A percentile compares a stretch with the other conserved stretches of the same genome.
Conservation (phyloP, 1,140 invertebrate species). For the Bombus difficillimus region DNA sequence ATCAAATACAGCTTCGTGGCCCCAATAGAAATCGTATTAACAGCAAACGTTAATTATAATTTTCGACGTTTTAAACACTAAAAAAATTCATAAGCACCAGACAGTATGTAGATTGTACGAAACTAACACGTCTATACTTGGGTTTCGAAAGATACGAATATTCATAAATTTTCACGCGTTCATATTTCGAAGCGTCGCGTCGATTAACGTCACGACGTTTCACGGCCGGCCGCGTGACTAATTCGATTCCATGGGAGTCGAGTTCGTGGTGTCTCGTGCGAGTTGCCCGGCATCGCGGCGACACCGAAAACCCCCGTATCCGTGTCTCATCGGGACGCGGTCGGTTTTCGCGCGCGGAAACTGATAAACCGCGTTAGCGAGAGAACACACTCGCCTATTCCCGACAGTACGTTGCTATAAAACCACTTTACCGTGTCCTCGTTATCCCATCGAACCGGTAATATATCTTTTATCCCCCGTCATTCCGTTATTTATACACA, state of each 20-base stretch:
- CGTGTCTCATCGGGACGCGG: not conserved
- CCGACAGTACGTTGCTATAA: not conserved
- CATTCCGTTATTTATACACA: constrained; percentile 9
- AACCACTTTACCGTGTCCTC: constrained; percentile 5
- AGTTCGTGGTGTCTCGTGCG: not conserved
- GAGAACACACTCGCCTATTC: not conserved
- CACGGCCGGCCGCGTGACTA: not conserved
- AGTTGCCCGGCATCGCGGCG: not conserved
- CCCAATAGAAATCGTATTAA: no score
- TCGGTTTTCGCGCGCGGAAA: not conserved
- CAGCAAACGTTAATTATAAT: no score
- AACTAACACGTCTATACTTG: no score
- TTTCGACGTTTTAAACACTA: no score
- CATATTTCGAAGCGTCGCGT: not conserved
- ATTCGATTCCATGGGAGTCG: not conserved
- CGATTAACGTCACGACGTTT: not conserved
- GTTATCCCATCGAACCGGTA: constrained; percentile 6
- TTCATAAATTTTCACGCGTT: not conserved
- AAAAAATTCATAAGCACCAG: no score
- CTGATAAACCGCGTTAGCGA: constrained; percentile 18
- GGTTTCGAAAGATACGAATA: not conserved
- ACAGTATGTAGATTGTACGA: no score
- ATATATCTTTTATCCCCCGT: constrained; percentile 18
- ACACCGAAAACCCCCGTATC: not conserved
- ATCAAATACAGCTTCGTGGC: no score